Base-by-base conservation (phyloP, 30 jellyfish, hydroid and myxozoan species). In the Aurelia sp. region DNA sequence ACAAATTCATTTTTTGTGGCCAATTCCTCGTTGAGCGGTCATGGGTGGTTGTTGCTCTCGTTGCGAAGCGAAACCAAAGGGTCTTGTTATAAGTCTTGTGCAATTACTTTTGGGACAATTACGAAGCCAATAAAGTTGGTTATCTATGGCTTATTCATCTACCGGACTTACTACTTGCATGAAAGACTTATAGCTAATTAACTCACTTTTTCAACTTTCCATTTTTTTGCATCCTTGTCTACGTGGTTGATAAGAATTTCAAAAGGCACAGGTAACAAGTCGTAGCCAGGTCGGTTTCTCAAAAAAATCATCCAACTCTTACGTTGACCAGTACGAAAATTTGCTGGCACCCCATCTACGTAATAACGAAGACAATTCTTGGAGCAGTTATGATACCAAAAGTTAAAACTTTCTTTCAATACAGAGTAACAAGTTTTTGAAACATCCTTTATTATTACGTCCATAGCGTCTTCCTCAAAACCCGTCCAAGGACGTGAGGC, bases 381-480 rank as follows among this genome's bases (percentile, higher is more conserved):
- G 13, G 90, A 63, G 72, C 97, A 89, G 78, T 89, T 89, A 58
- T 77, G 94, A 47, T 19, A 73, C 93, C 92, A 77, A 62, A 63
- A 44, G 7, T 66, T 83, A 72, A 92, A 89, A 51, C 97, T 89
- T 65, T 92, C 94, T 23, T 69, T 73, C 70, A 92, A 75, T 0
- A 85, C 62, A 2, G 48, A 40, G 88, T 92, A 84, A 18, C 92
- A 79, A 12, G n/a, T 62, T 22, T 41, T 83, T 12, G 95, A 62
- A 41, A 74, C 89, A n/a, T 81, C 35, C 70, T 20, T 69, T 12
- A 84, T 35, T 9, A 84, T 23, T 27, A 41, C 44, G 16, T 41
- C 71, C 17, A 71, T 1, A 11, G 41, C 81, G 16, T 62, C 74
- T 11, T 74, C 88, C 37, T 84, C 94, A 8, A 18, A 11, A 19